phyloP scores from a whole-genome alignment of 2,113 vertebrate genomes.

The Sula dactylatra region DNA sequence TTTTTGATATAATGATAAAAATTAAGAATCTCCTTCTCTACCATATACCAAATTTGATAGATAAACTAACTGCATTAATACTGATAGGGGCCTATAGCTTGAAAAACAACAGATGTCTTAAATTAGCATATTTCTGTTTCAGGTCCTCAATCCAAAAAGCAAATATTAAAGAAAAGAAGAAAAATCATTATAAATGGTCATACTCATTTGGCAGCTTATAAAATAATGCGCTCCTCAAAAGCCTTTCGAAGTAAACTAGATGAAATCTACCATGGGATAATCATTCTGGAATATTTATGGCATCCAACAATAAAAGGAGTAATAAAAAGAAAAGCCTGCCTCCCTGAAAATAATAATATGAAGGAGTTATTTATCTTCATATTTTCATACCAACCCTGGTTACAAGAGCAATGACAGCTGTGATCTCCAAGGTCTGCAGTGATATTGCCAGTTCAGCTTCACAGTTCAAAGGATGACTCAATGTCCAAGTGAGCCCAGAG shows the following conservation, averaged over 20 bases:
- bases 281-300: slow-evolving; percentile 64
- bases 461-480: not conserved
- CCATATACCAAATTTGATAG: not conserved
- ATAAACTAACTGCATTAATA: slow-evolving; percentile 29
- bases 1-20: not conserved
- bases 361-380: slow-evolving; percentile 60
- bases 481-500: not conserved
- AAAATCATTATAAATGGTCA: slow-evolving; percentile 56
- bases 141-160: slow-evolving; percentile 55
- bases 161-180: slow-evolving; percentile 54
- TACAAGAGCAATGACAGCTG: slow-evolving; percentile 32
- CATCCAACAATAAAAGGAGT: slow-evolving; percentile 55
- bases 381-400: slow-evolving; percentile 12
- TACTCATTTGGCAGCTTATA: slow-evolving; percentile 60
- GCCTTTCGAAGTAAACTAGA: slow-evolving; percentile 53
- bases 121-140: slow-evolving; percentile 64
- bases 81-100: slow-evolving; percentile 4
- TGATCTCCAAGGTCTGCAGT: not conserved
- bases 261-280: slow-evolving; percentile 57
- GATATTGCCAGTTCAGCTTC: not conserved
- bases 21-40: not conserved
- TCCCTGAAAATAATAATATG: slow-evolving; percentile 53
- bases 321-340: slow-evolving; percentile 57
- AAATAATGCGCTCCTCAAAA: slow-evolving; percentile 57
- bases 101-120: slow-evolving; percentile 69